Base-by-base conservation (phyloP, 2,888 invertebrate species). In the Coecobrya sp. region DNA sequence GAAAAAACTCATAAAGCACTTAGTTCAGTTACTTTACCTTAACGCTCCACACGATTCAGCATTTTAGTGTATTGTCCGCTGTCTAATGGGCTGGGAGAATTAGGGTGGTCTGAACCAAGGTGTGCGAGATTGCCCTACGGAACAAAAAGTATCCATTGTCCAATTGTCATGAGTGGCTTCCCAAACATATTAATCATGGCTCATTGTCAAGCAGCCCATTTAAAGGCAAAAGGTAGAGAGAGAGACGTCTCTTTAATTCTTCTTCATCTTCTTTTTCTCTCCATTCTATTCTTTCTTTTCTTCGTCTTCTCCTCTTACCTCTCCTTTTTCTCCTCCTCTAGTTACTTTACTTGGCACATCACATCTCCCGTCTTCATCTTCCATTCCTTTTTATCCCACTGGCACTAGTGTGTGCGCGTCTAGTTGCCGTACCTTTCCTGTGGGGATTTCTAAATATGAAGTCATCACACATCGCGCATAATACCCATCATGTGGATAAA, bases 161-260 rank as follows among this genome's bases (percentile, higher is more conserved):
- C 89, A 90, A 94, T 94, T 95, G 94, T 95, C 95, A 95, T 94
- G 95, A 95, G 93, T 94, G 93, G 94, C 93, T 95, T 95, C 95
- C 94, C 93, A 95, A 95, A 95, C 94, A 95, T 95, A 95, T 95
- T 95, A 95, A 95, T 95, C 94, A 94, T 94, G 91, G 84, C 73
- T 92, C 93, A 94, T 94, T 94, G 94, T 94, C 94, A 94, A 93
- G 92, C 59, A 93, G 92, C 86, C 92, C 92, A 93, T 94, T 94
- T 94, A 93, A 93, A 92, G 93, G 91, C 87, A 93, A 91, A 82
- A 86, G 85, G 84, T 49, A 82, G 62, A 49, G 68, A 81, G 73
- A 84, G 70, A 86, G 79, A 86, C 91, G 91, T 90, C 90, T 90
- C 90, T 89, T 81, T 89, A 82, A 73, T 68, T 84, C 82, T 73